phyloP scores from a whole-genome alignment of 2,888 invertebrate genomes.

The Plebejus argus region DNA sequence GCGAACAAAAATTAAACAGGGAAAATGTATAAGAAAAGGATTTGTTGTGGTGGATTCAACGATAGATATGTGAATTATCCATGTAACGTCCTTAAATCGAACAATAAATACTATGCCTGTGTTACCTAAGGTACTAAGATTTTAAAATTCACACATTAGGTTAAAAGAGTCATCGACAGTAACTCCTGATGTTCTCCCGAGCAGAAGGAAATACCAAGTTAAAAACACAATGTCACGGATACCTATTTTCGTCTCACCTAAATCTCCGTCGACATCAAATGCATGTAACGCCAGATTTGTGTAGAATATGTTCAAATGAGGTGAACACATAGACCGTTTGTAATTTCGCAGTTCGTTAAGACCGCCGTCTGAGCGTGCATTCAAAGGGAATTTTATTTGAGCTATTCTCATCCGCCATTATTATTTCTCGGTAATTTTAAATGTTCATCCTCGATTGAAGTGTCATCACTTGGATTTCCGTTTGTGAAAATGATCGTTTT shows the following conservation, averaged over 20 bases:
- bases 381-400: constrained; percentile 50
- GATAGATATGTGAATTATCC: too few species aligned
- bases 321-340: constrained; percentile 35
- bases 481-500: neutral
- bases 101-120: too few species aligned
- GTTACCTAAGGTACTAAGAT: too few species aligned
- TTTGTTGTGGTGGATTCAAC: too few species aligned
- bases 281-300: constrained; percentile 9
- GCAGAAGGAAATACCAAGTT: neutral
- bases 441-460: constrained; percentile 12
- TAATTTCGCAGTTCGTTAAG: constrained; percentile 60
- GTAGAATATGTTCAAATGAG: constrained; percentile 29
- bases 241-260: constrained; percentile 7
- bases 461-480: neutral
- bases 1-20: too few species aligned
- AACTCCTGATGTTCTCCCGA: neutral
- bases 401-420: constrained; percentile 45
- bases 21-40: too few species aligned
- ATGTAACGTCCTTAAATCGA: too few species aligned
- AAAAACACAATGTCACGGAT: constrained; percentile 15
- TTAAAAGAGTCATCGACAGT: too few species aligned
- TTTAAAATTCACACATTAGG: too few species aligned
- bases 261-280: constrained; percentile 22
- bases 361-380: constrained; percentile 48
- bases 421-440: constrained; percentile 33